Conservation (phyloP, 2,113 vertebrate genomes). For the Nesoenas mayeri region DNA sequence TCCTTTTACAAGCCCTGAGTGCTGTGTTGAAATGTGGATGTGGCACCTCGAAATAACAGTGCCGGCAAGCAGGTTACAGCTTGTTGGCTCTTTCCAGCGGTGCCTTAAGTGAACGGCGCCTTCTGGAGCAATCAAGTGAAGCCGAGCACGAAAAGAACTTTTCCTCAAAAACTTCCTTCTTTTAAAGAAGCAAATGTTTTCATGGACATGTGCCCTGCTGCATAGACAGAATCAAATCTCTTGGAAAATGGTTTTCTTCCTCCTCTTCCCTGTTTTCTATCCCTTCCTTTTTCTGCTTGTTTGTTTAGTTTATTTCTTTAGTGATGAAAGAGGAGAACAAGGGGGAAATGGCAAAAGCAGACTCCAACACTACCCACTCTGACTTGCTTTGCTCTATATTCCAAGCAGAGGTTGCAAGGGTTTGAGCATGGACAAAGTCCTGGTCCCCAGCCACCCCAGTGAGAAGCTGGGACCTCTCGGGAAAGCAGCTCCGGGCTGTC, state of each 20-base stretch:
- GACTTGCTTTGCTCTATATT: accelerated
- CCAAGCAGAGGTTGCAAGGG: background rate
- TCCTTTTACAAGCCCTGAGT: constrained; percentile 1
- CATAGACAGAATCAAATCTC: background rate
- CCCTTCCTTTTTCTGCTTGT: background rate
- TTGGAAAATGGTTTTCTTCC: background rate
- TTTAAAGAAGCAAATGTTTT: background rate
- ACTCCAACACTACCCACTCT: background rate
- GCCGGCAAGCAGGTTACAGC: constrained; percentile 16
- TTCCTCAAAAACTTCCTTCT: background rate
- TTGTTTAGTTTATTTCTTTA: background rate
- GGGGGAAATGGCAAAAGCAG: background rate
- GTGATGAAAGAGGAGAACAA: background rate
- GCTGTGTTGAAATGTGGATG: background rate
- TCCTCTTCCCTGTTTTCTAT: background rate
- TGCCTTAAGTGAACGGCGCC: background rate
- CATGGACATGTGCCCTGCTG: background rate
- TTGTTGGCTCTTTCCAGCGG: background rate
- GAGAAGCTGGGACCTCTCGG: background rate
- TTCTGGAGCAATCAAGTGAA: background rate
- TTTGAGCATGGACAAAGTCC: background rate
- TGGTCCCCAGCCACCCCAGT: accelerated
- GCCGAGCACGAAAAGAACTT: background rate
- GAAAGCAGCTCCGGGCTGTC: background rate
- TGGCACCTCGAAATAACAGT: background rate